Evolutionary conservation across 2,797 vertebrate species (phyloP).

Genomic region (Acanthopagrus latus): DNA sequence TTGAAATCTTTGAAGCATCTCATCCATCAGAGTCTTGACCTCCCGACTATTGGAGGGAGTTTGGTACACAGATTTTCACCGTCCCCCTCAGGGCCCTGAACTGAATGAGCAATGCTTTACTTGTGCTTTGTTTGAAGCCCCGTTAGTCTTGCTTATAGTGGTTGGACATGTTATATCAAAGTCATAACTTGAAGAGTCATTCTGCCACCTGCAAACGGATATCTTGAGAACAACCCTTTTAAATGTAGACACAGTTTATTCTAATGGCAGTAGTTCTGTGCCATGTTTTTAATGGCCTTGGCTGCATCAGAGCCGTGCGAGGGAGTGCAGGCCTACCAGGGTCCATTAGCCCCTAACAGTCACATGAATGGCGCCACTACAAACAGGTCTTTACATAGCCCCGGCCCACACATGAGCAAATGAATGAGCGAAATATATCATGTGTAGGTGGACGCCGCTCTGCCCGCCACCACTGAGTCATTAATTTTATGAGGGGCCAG

Average conservation of each 20-base stretch:
- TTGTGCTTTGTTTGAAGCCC: too few relatives aligned
- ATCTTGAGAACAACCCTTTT: slow-evolving; percentile 7
- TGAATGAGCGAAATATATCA: slow-evolving; percentile 55
- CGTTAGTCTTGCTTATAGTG: neutral
- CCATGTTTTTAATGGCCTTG: slow-evolving; percentile 3
- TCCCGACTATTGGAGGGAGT: too few relatives aligned
- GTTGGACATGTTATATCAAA: neutral
- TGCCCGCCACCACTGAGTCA: slow-evolving; percentile 47
- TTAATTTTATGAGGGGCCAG: slow-evolving; percentile 32
- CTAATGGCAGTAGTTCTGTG: neutral
- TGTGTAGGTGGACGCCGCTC: slow-evolving; percentile 41
- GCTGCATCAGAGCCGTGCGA: neutral
- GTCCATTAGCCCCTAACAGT: slow-evolving; percentile 24
- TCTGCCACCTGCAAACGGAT: slow-evolving; percentile 6
- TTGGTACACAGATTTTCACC: neutral
- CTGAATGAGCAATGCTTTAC: neutral
- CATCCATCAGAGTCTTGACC: neutral
- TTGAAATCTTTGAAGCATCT: neutral
- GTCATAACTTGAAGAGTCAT: neutral
- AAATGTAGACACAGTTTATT: slow-evolving; percentile 12
- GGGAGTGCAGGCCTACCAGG: slow-evolving; percentile 27
- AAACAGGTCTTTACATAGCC: slow-evolving; percentile 51
- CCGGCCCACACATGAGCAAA: slow-evolving; percentile 47
- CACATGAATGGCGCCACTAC: slow-evolving; percentile 48
- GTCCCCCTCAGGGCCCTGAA: neutral